Evolutionary conservation across 2,113 vertebrate species (phyloP).

Genomic region (Xenotilapia caudafasciata): DNA sequence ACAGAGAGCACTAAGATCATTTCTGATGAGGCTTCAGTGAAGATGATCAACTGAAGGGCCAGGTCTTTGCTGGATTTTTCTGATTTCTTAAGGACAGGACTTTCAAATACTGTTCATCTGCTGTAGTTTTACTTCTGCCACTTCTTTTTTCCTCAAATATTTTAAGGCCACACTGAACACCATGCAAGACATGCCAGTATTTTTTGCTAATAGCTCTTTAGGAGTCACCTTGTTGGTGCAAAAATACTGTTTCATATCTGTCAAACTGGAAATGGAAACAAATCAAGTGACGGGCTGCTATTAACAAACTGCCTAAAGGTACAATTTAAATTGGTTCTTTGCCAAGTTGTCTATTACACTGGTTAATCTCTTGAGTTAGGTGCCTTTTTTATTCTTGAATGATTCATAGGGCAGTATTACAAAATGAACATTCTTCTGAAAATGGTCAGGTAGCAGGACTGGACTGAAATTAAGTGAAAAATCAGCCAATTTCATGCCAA

Average conservation of each 20-base stretch:
- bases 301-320: background rate
- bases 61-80: background rate
- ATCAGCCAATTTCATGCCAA: background rate
- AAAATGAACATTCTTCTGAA: background rate
- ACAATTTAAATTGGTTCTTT: background rate
- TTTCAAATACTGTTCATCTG: background rate
- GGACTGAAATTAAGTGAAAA: background rate
- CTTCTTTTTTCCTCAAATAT: background rate
- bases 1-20: background rate
- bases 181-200: background rate
- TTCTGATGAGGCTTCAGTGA: background rate
- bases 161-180: background rate
- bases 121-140: background rate
- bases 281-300: fast-evolving
- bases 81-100: fast-evolving
- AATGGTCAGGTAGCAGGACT: background rate
- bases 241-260: background rate
- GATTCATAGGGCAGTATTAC: background rate
- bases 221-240: background rate
- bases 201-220: background rate
- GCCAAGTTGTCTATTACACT: background rate
- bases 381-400: background rate
- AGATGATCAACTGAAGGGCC: background rate
- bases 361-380: background rate
- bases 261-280: background rate